Evolutionary conservation across 2,888 invertebrate genomes (phyloP).

Genomic region (Leuctra nigra): DNA sequence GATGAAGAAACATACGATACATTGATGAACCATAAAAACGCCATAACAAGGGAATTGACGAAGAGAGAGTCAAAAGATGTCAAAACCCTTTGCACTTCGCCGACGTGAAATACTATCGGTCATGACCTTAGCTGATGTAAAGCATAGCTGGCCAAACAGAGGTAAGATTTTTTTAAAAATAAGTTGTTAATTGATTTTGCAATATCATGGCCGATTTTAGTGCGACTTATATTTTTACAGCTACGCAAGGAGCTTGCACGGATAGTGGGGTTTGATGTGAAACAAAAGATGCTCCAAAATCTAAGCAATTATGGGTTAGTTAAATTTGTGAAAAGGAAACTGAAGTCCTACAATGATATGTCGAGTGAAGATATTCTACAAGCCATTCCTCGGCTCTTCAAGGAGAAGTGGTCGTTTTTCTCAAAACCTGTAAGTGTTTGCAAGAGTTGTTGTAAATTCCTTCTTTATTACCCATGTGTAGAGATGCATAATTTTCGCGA

Average conservation of each 20-base stretch:
- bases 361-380: too few species aligned
- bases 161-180: not conserved
- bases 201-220: too few species aligned
- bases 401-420: not conserved
- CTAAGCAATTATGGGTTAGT: not conserved
- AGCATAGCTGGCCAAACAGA: not conserved
- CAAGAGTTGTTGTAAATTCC: too few species aligned
- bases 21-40: not conserved
- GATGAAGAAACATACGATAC: not conserved
- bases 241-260: not conserved
- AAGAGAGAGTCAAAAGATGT: not conserved
- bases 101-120: not conserved
- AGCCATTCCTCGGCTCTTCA: not conserved
- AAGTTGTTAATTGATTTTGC: not conserved
- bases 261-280: not conserved
- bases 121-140: not conserved
- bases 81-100: not conserved
- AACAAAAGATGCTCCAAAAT: not conserved
- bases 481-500: too few species aligned
- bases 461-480: too few species aligned
- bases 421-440: not conserved
- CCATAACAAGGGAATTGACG: not conserved
- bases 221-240: too few species aligned
- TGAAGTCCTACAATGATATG: too few species aligned
- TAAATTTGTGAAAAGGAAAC: not conserved